Conservation (phyloP, 2,113 vertebrate species). For the Astatoreochromis straeleni region DNA sequence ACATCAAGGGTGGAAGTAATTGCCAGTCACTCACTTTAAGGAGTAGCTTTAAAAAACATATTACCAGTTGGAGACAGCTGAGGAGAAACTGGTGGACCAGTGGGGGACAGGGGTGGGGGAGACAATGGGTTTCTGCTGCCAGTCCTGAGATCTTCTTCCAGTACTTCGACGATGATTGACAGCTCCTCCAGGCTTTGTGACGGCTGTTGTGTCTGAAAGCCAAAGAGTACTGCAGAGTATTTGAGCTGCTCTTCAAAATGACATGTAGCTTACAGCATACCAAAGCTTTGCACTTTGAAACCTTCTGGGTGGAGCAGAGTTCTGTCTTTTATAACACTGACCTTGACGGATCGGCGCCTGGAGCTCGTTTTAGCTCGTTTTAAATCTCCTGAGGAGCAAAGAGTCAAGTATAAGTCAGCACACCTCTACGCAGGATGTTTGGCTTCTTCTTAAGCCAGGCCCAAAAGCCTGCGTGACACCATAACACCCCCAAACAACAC, state of each 20-base stretch:
- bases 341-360: slow-evolving; percentile 54
- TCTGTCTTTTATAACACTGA: slow-evolving; percentile 36
- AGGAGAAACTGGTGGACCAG: neutral
- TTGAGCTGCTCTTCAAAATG: neutral
- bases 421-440: neutral
- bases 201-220: slow-evolving; percentile 61
- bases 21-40: neutral
- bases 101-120: neutral
- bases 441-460: neutral
- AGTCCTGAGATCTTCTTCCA: slow-evolving; percentile 79
- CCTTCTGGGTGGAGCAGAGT: neutral
- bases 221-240: neutral
- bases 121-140: neutral
- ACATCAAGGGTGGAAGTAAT: neutral
- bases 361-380: slow-evolving; percentile 68
- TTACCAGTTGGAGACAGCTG: slow-evolving; percentile 22
- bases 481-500: neutral
- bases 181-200: slow-evolving; percentile 77
- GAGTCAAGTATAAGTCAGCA: neutral
- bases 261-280: neutral
- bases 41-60: neutral
- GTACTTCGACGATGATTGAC: slow-evolving; percentile 80
- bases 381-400: slow-evolving; percentile 57
- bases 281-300: neutral
- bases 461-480: neutral